Evolutionary conservation across 1,140 invertebrate species (phyloP), one percentile per base, ranked within the genome.

Genomic region (Stegodyphus dumicola): DNA sequence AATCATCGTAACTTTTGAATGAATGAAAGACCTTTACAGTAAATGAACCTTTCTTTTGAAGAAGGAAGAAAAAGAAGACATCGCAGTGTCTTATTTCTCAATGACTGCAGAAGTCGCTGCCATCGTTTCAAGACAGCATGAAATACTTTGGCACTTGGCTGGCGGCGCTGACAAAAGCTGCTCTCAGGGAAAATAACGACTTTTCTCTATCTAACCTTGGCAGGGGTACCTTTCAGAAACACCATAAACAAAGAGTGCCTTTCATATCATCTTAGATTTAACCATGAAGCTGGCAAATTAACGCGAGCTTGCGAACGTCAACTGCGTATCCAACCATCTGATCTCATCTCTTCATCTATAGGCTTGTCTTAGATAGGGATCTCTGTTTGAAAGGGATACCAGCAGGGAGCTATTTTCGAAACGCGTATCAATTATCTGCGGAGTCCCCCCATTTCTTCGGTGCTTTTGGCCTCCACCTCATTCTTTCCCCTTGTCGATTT

Each of bases 311-410:
- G 64, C 49, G 49, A 49, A 76, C 76, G 76, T 77, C 76, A 77
- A 81, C 78, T 60, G 69, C 33, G 66, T 18, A 49, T 65, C 64
- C 33, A n/a, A 17, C 33, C 51, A 49, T 71, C 70, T 81, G 52
- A 81, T 81, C 78, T 71, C 67, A 81, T 81, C 52, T 67, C 53
- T 54, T 56, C 10, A 81, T 60, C 77, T 78, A 33, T 60, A 17
- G 49, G 76, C 73, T 64, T 33, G 48, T 15, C 13, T 17, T 33
- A 54, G 78, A 81, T 81, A 81, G 52, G 52, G 70, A 81, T 81
- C 78, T 67, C 69, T 81, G 78, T 71, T 73, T 81, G 78, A 81
- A 81, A 81, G 71, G 78, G 49, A 81, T 81, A 81, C n/a, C 6
- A 48, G 52, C 54, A 69, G 48, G 48, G 15, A 81, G 78, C 54